These are phyloP conservation scores for Platerodrilus igneus DNA, from an alignment of 2,888 invertebrate genomes.

Conservation along the genomic window DNA sequence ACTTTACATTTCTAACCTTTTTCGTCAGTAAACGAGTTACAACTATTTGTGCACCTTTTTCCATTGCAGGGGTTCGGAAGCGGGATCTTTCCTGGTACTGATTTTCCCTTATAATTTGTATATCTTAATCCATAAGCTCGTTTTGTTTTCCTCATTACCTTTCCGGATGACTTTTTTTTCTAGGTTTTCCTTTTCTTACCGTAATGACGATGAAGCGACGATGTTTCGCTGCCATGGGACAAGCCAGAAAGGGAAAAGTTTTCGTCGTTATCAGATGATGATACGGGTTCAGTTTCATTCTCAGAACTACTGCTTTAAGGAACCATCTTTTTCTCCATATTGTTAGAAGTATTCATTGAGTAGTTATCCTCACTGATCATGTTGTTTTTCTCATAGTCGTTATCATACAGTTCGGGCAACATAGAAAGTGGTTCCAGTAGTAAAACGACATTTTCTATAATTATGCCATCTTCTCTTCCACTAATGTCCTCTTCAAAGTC, in stretches of 20 bases:
- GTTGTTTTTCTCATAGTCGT: too few species aligned
- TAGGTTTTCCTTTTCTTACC: too few species aligned
- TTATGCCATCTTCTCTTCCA: too few species aligned
- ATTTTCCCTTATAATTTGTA: not conserved
- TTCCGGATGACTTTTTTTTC: not conserved
- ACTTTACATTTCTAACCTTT: not conserved
- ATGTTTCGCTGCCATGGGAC: slow-evolving; percentile 1
- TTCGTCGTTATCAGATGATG: not conserved
- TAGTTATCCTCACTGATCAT: too few species aligned
- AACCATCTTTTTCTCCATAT: not conserved
- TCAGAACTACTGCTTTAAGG: slow-evolving; percentile 1
- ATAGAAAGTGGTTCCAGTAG: too few species aligned
- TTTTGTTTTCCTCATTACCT: not conserved
- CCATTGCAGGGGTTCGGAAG: slow-evolving; percentile 1
- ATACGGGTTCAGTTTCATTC: too few species aligned
- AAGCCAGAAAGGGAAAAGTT: not conserved
- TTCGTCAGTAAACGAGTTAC: slow-evolving; percentile 1
- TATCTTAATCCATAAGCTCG: slow-evolving; percentile 1
- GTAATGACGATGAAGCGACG: too few species aligned
- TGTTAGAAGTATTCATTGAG: too few species aligned
- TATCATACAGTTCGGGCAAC: too few species aligned
- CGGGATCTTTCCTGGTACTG: not conserved
- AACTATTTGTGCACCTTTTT: slow-evolving; percentile 1
- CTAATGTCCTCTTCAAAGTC: too few species aligned
- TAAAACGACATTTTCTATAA: too few species aligned